Evolutionary conservation across 1,140 invertebrate genomes (phyloP), one percentile per base, ranked within the genome.

Genomic region (Drosophila orena): DNA sequence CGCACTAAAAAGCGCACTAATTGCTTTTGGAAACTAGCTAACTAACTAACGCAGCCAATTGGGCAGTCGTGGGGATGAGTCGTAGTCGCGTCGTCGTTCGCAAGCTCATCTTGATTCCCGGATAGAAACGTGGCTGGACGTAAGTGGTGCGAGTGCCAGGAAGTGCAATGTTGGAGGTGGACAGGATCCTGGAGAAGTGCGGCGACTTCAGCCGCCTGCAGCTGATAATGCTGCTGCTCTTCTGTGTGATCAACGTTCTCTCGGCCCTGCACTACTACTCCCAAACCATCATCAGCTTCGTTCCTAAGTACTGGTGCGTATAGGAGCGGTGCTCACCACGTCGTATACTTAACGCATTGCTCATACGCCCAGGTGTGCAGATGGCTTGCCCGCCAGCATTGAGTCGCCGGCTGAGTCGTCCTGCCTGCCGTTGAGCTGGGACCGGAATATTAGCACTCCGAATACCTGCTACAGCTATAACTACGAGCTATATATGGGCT

Each of bases 201-300:
- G 95, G 95, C 6, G 94, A 94, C 77, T 95, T 94, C 72, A 93
- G 93, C 30, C 79, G 86, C 3, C 94, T 94, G 81, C 95, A 95
- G 81, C 83, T 93, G 58, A 71, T 94, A 2, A 90, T 95, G 40
- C 93, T 95, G 77, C 60, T 93, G n/a, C 77, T 95, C 4, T 93
- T 95, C 42, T 93, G 93, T 6, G 49, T 94, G 14, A 93, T 94
- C 34, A 94, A 94, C 68, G 55, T 94, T 2, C 62, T 94, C 2
- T 93, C 93, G 2, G 91, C 93, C 1, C 93, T 94, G 62, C 93
- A 94, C 61, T 94, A 94, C 78, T 94, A 93, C 62, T 93, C 93
- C 4, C 93, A 94, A 78, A 94, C 93, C 6, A 94, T 94, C 54
- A 94, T 94, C 40, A 93, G 92, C 52, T 90, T 94, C 20, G 85